Evolutionary conservation across 2,888 invertebrate species (phyloP).

Genomic region (Apoda limacodes): DNA sequence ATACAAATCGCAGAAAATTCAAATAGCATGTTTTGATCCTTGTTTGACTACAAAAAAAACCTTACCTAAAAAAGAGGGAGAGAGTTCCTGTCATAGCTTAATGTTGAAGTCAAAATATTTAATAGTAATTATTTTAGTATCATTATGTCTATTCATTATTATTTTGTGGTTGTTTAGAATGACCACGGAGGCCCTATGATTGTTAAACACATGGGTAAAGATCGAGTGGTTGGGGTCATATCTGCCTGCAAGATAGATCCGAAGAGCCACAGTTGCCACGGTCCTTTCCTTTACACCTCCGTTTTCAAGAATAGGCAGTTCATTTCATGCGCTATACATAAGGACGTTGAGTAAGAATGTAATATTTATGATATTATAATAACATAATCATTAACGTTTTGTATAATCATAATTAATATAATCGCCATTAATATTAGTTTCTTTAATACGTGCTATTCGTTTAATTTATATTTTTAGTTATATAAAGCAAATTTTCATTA

Average conservation of each 20-base stretch:
- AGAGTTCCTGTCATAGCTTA: too few species aligned
- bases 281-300: conserved; percentile 58
- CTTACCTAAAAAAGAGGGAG: too few species aligned
- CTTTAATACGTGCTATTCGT: too few species aligned
- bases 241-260: conserved; percentile 62
- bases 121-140: neutral
- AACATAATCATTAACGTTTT: neutral
- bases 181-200: conserved; percentile 58
- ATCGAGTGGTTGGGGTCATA: conserved; percentile 49
- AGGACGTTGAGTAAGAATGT: conserved; percentile 48
- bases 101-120: neutral
- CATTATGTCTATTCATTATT: too few species aligned
- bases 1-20: too few species aligned
- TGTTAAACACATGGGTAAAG: conserved; percentile 46
- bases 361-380: conserved; percentile 2
- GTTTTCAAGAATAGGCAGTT: conserved; percentile 54
- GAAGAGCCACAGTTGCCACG: conserved; percentile 54
- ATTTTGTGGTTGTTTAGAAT: too few species aligned
- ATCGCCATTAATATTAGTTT: too few species aligned
- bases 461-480: too few species aligned
- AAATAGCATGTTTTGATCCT: too few species aligned
- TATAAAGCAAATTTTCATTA: too few species aligned
- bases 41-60: too few species aligned
- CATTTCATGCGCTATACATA: conserved; percentile 52
- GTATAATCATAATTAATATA: too few species aligned